Evolutionary conservation across 1,140 invertebrate species (phyloP).

Genomic region (Tetranychus cinnabarinus): DNA sequence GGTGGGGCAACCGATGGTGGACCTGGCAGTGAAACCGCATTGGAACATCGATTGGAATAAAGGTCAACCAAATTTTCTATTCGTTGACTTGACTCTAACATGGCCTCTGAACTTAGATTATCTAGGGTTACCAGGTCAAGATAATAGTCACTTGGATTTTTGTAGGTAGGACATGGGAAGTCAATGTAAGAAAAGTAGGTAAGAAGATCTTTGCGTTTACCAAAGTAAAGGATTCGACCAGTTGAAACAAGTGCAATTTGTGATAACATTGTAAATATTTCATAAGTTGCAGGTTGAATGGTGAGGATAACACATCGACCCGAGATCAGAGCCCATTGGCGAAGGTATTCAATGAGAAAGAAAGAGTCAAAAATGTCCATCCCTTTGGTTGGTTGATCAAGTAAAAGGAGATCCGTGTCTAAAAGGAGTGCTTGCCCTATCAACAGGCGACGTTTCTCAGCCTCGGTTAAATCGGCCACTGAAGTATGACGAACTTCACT

Average conservation of each 20-base stretch:
- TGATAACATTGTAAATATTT: conserved; percentile 82
- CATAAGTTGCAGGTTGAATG: conserved; percentile 74
- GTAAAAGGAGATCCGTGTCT: conserved; percentile 43
- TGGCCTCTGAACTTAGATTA: conserved; percentile 68
- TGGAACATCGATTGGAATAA: conserved; percentile 34
- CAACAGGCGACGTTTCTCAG: conserved; percentile 56
- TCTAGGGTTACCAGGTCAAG: conserved; percentile 75
- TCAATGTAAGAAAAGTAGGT: conserved; percentile 78
- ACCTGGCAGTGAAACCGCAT: conserved; percentile 44
- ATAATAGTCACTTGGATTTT: conserved; percentile 41
- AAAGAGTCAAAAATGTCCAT: conserved; percentile 93
- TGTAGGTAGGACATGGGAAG: conserved; percentile 80
- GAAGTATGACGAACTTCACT: conserved; percentile 53
- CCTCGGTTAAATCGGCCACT: conserved; percentile 51
- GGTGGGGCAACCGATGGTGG: conserved; percentile 45
- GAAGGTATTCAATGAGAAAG: conserved; percentile 73
- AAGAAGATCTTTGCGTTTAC: conserved; percentile 60
- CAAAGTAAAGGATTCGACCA: conserved; percentile 69
- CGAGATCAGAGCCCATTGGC: conserved; percentile 59
- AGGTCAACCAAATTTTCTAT: conserved; percentile 68
- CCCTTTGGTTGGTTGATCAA: conserved; percentile 68
- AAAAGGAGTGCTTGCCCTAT: conserved; percentile 64
- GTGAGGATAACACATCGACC: conserved; percentile 70
- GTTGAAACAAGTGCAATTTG: conserved; percentile 57
- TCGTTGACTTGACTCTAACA: conserved; percentile 73